Evolutionary conservation across 2,113 vertebrate species (phyloP).

Genomic region (Plecturocebus donacophilus): DNA sequence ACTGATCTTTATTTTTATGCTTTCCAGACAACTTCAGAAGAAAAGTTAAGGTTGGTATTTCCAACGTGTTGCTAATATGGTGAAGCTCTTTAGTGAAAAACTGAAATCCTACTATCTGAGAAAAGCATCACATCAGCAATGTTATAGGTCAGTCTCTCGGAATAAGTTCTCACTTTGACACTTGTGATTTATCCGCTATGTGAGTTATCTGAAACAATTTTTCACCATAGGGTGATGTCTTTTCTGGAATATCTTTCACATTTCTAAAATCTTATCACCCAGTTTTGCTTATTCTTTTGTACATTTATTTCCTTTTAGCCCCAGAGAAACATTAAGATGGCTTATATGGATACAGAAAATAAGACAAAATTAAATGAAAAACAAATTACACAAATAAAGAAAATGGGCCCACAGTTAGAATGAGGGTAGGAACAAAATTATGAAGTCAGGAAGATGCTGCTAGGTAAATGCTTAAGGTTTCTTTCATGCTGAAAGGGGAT

Average conservation of each 20-base stretch:
- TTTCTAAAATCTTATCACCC: background rate
- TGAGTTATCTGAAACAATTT: background rate
- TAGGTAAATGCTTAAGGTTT: background rate
- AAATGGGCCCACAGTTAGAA: background rate
- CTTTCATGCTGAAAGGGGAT: background rate
- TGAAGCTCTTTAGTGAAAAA: background rate
- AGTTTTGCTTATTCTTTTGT: background rate
- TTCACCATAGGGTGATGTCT: background rate
- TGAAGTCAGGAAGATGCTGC: background rate
- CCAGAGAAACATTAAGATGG: background rate
- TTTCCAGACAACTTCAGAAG: slow-evolving; percentile 31
- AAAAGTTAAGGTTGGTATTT: background rate
- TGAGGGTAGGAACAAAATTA: background rate
- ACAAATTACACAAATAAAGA: background rate
- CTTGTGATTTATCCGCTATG: background rate
- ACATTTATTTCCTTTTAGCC: background rate
- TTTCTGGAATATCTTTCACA: background rate
- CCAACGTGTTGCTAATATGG: background rate
- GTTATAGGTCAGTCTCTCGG: slow-evolving; percentile 19
- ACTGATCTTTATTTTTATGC: background rate
- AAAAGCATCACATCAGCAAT: background rate
- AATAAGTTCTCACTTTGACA: background rate
- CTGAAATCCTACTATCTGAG: background rate
- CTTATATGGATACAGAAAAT: background rate
- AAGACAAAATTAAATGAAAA: background rate